Evolutionary conservation across 2,797 vertebrate species (phyloP).

Genomic region (Parauchenoglanis punctatus): DNA sequence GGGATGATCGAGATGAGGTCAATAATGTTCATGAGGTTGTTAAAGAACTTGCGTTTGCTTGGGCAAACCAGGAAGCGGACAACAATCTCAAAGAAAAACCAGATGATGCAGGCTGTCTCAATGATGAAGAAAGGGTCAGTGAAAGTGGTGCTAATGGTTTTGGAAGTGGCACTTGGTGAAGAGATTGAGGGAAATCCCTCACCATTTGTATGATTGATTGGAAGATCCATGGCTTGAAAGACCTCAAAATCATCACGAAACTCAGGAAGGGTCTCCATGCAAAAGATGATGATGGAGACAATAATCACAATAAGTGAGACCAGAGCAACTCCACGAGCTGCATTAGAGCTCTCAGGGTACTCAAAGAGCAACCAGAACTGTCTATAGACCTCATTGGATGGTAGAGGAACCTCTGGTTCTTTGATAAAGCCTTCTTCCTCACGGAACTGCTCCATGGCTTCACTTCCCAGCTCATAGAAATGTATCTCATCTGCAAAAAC

Average conservation of each 20-base stretch:
- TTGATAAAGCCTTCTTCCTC: slow-evolving; percentile 97
- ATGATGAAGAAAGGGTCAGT: slow-evolving; percentile 94
- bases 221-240: slow-evolving; percentile 54
- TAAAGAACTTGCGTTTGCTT: slow-evolving; percentile 93
- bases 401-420: slow-evolving; percentile 88
- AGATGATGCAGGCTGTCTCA: slow-evolving; percentile 91
- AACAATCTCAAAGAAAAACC: slow-evolving; percentile 93
- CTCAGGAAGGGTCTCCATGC: slow-evolving; percentile 93
- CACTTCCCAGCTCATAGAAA: slow-evolving; percentile 90
- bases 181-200: slow-evolving; percentile 55
- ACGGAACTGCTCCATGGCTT: slow-evolving; percentile 94
- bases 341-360: slow-evolving; percentile 94
- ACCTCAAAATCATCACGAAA: slow-evolving; percentile 89
- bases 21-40: slow-evolving; percentile 96
- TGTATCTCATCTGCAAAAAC: slow-evolving; percentile 93
- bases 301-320: slow-evolving; percentile 94
- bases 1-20: slow-evolving; percentile 96
- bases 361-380: slow-evolving; percentile 98
- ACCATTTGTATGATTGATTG: slow-evolving; percentile 70
- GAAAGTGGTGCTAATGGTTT: slow-evolving; percentile 72
- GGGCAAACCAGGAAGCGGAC: slow-evolving; percentile 91
- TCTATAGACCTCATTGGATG: slow-evolving; percentile 83
- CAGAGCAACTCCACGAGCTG: slow-evolving; percentile 89
- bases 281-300: slow-evolving; percentile 97
- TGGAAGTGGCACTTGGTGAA: slow-evolving; percentile 57